Conservation (phyloP, 2,888 invertebrate genomes). For the Patella ulyssiponensis region DNA sequence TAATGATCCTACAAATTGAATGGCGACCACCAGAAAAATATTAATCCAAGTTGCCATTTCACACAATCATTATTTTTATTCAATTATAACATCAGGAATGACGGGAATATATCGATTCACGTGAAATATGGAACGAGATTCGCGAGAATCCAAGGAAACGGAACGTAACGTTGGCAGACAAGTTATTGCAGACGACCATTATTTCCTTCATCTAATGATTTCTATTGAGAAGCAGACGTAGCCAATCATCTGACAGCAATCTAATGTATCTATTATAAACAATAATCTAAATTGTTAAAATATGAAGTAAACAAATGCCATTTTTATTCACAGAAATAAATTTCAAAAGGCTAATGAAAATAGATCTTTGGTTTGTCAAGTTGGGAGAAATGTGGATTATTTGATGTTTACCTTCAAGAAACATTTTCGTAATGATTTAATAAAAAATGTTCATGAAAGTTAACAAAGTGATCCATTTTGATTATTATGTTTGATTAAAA, state of each 20-base stretch:
- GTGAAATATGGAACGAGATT: neutral
- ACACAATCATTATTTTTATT: constrained; percentile 8
- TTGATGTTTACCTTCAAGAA: too few relatives aligned
- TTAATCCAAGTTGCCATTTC: neutral
- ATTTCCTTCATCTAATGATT: neutral
- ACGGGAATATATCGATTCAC: neutral
- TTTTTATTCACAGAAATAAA: too few relatives aligned
- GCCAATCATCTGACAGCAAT: neutral
- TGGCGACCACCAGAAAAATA: neutral
- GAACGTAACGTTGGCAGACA: neutral
- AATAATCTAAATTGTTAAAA: too few relatives aligned
- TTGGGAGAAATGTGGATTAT: too few relatives aligned
- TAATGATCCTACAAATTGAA: constrained; percentile 3
- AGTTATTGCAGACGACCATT: neutral
- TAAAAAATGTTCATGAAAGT: too few relatives aligned
- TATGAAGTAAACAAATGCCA: too few relatives aligned
- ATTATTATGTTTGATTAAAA: too few relatives aligned
- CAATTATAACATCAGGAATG: constrained; percentile 6
- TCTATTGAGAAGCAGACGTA: neutral
- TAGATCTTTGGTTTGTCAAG: too few relatives aligned
- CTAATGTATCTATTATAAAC: too few relatives aligned
- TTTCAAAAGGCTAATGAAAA: too few relatives aligned
- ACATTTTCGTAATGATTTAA: too few relatives aligned
- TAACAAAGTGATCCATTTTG: too few relatives aligned
- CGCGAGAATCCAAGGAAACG: neutral